Conservation (phyloP, 1,140 invertebrate species). For the Stegodyphus dumicola region DNA sequence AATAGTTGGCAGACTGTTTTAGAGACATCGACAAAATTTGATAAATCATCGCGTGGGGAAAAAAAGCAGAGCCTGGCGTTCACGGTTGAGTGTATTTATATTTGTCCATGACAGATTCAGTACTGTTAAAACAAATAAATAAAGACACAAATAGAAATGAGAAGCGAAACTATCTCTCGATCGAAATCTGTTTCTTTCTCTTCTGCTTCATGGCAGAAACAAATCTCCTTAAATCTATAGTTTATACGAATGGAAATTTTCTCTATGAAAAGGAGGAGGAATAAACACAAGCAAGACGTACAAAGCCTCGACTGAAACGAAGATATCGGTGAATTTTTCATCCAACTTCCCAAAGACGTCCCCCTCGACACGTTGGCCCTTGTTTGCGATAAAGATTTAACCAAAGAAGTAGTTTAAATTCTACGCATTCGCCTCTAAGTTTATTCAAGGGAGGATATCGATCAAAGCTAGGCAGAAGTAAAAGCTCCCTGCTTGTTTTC, state of each 20-base stretch:
- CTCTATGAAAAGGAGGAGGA: neutral
- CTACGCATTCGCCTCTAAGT: constrained; percentile 4
- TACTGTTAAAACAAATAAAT: constrained; percentile 3
- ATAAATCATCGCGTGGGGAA: no score
- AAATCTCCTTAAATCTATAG: constrained; percentile 8
- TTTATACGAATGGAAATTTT: constrained; percentile 27
- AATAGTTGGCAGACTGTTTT: no score
- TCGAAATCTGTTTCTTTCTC: neutral
- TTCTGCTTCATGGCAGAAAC: constrained; percentile 5
- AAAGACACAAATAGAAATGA: neutral
- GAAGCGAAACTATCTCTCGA: neutral
- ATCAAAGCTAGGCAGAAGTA: neutral
- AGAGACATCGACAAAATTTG: no score
- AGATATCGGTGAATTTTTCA: constrained; percentile 31
- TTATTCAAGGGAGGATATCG: neutral
- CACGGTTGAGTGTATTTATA: neutral
- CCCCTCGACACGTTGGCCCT: constrained; percentile 10
- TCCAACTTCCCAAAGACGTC: neutral
- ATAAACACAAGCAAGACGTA: neutral
- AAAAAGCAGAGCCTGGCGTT: no score
- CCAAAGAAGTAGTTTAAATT: constrained; percentile 31
- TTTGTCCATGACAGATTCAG: neutral
- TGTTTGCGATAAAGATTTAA: constrained; percentile 32
- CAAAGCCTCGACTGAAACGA: constrained; percentile 5
- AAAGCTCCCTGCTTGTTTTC: no score